Conservation (phyloP, 2,797 vertebrate genomes). For the Tamandua tetradactyla region DNA sequence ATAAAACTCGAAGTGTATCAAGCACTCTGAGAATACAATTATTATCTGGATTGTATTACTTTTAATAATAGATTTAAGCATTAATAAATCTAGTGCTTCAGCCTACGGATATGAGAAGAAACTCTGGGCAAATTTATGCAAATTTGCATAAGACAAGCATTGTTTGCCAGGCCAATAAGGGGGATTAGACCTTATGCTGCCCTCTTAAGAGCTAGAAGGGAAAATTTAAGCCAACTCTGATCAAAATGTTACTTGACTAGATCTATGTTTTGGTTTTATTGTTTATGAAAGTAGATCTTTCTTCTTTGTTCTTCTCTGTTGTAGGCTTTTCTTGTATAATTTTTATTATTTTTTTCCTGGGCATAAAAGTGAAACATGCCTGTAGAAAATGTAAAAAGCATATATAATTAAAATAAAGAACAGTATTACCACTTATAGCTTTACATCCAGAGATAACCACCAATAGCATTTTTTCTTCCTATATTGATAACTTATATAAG, state of each 20-base stretch:
- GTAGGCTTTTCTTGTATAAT: not conserved
- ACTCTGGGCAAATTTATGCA: not conserved
- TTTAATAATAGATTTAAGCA: conserved; percentile 44
- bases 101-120: not conserved
- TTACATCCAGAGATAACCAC: not conserved
- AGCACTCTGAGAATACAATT: conserved; percentile 12
- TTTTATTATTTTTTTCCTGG: not conserved
- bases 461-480: not conserved
- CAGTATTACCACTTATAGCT: not conserved
- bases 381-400: conserved; percentile 43
- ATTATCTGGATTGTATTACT: not conserved
- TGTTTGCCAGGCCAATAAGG: not conserved
- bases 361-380: not conserved
- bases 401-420: conserved; percentile 23
- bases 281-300: not conserved
- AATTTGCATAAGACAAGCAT: not conserved
- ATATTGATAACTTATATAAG: not conserved
- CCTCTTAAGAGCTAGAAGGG: not conserved
- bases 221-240: not conserved
- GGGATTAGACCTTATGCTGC: not conserved
- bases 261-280: not conserved
- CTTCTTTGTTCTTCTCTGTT: not conserved
- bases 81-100: not conserved
- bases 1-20: conserved; percentile 44
- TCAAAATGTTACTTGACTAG: not conserved